Conservation (phyloP, 2,113 vertebrate species). For the mouse (Mus musculus) region DNA sequence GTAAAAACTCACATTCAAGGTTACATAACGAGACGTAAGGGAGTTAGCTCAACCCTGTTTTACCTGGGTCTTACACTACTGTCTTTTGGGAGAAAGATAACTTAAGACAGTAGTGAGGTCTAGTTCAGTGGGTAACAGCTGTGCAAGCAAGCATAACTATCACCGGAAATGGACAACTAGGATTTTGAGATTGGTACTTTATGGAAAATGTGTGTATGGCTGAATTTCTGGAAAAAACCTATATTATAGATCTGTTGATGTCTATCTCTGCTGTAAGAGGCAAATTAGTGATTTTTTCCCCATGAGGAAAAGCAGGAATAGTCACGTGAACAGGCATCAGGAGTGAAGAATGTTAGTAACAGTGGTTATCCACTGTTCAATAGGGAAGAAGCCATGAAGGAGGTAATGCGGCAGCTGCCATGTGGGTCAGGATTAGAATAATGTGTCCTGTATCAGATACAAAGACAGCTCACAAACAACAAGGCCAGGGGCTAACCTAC, state of each 20-base stretch:
- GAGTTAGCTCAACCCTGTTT: neutral
- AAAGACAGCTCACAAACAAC: neutral
- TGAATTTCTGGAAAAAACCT: constrained; percentile 5
- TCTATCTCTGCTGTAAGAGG: neutral
- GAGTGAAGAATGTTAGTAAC: neutral
- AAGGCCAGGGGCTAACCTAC: neutral
- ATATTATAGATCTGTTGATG: neutral
- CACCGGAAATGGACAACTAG: neutral
- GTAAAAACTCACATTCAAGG: constrained; percentile 22
- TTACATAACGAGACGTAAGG: neutral
- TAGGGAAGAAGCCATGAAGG: neutral
- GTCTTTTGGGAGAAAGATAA: neutral
- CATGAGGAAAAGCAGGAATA: constrained; percentile 7
- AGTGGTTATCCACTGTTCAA: neutral
- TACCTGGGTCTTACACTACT: neutral
- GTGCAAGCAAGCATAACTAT: neutral
- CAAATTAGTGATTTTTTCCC: neutral
- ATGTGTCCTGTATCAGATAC: neutral
- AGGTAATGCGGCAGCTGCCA: neutral
- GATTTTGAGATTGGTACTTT: neutral
- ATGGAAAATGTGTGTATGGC: neutral
- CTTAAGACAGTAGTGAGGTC: neutral
- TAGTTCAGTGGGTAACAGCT: neutral
- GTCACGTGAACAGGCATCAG: neutral
- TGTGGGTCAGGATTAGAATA: neutral